A percentile compares a stretch with the other conserved stretches of the same genome.
Evolutionary conservation across 2,888 invertebrate genomes (phyloP).

Genomic region (Hirudinaria manillensis): DNA sequence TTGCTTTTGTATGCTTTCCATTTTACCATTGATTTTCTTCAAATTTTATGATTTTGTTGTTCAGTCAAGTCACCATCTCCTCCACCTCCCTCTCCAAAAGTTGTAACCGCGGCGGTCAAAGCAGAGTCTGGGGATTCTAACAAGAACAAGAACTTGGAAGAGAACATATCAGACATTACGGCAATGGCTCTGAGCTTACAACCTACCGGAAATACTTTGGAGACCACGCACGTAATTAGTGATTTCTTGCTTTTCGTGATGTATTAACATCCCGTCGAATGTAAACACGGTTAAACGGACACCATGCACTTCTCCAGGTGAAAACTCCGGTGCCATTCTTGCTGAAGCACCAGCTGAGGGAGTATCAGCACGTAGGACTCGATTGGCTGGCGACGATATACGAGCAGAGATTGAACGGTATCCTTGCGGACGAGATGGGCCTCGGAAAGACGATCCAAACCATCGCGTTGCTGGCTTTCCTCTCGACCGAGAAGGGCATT

Average conservation of each 20-base stretch:
- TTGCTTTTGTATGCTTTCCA: constrained; percentile 14
- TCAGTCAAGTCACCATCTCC: no score
- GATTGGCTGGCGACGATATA: constrained; percentile 90
- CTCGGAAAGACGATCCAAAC: constrained; percentile 93
- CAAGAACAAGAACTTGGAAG: constrained; percentile 24
- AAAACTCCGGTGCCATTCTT: constrained; percentile 82
- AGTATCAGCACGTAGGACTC: constrained; percentile 96
- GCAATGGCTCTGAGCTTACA: constrained; percentile 90
- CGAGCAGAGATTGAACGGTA: constrained; percentile 77
- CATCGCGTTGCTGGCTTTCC: constrained; percentile 71
- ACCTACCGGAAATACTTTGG: constrained; percentile 92
- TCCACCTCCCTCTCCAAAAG: not conserved
- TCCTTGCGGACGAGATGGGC: constrained; percentile 99
- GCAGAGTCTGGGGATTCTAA: constrained; percentile 50
- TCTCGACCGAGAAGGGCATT: constrained; percentile 57
- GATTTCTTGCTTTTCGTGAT: not conserved
- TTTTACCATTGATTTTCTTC: not conserved
- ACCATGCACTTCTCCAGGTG: constrained; percentile 28
- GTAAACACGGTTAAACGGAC: no score
- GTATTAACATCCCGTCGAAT: no score
- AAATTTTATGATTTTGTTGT: no score
- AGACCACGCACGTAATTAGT: constrained; percentile 74
- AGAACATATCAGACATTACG: constrained; percentile 79
- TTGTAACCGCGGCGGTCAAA: constrained; percentile 40
- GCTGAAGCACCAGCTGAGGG: constrained; percentile 78